These are phyloP conservation scores for Parnassius smintheus DNA, from an alignment of 2,888 invertebrate genomes.

Conservation along the genomic window DNA sequence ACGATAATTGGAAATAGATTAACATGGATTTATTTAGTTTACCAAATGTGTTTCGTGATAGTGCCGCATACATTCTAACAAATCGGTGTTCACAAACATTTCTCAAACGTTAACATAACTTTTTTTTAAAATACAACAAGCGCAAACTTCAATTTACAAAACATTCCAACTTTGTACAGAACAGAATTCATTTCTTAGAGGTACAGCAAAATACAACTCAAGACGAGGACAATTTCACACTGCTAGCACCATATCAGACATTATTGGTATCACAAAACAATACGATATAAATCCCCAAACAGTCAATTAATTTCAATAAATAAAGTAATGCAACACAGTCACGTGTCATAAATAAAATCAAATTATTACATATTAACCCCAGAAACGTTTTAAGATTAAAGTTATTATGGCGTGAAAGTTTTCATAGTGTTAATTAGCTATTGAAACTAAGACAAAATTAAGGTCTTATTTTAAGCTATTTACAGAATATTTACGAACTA, in stretches of 20 bases:
- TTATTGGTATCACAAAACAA: constrained; percentile 34
- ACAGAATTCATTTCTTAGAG: constrained; percentile 12
- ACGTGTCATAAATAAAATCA: constrained; percentile 30
- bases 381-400: constrained; percentile 21
- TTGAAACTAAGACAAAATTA: constrained; percentile 57
- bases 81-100: constrained; percentile 64
- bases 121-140: constrained; percentile 45
- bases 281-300: constrained; percentile 31
- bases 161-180: constrained; percentile 23
- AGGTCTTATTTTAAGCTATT: constrained; percentile 61
- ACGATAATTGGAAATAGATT: constrained; percentile 48
- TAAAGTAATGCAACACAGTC: constrained; percentile 34
- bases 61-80: constrained; percentile 71
- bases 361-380: constrained; percentile 21
- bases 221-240: constrained; percentile 19
- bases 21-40: constrained; percentile 77
- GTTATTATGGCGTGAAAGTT: constrained; percentile 38
- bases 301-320: constrained; percentile 35
- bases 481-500: constrained; percentile 66
- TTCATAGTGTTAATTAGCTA: constrained; percentile 41
- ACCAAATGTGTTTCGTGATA: constrained; percentile 73
- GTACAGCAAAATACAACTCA: constrained; percentile 19
- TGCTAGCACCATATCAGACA: constrained; percentile 36
- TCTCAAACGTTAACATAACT: constrained; percentile 58
- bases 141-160: constrained; percentile 33